phyloP scores from a whole-genome alignment of 2,888 invertebrate genomes.

The Orthosia cruda region DNA sequence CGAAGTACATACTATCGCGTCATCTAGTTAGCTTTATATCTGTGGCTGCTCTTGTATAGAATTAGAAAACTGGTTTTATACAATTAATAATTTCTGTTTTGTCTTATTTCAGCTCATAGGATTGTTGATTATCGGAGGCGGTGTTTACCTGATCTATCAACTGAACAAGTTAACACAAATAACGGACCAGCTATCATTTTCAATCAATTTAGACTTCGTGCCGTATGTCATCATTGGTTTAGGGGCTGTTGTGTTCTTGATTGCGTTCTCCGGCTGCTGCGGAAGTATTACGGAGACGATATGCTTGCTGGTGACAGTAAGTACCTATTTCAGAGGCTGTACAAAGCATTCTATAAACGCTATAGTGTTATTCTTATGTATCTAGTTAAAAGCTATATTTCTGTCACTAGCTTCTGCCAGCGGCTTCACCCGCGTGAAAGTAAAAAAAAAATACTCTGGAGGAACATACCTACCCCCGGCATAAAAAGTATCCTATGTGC shows the following conservation, averaged over 20 bases:
- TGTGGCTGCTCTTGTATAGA: too few species aligned
- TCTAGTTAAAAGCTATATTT: too few species aligned
- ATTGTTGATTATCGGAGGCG: conserved; percentile 43
- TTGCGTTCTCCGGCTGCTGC: conserved; percentile 61
- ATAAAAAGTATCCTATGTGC: too few species aligned
- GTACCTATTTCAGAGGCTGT: conserved; percentile 7
- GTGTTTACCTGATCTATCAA: conserved; percentile 21
- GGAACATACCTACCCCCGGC: too few species aligned
- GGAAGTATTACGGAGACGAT: conserved; percentile 64
- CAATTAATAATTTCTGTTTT: not conserved
- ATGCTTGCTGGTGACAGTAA: conserved; percentile 61
- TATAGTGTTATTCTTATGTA: too few species aligned
- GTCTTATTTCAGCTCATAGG: conserved; percentile 56
- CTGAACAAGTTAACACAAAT: not conserved
- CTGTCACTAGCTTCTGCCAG: too few species aligned
- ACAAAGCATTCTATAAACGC: not conserved
- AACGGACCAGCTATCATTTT: not conserved
- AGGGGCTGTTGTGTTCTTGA: conserved; percentile 50
- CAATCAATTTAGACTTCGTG: conserved; percentile 11
- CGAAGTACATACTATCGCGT: too few species aligned
- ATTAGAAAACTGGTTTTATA: not conserved
- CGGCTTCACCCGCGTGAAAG: too few species aligned
- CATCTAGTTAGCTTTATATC: too few species aligned
- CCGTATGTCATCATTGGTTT: conserved; percentile 50
- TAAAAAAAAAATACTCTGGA: too few species aligned